Base-by-base conservation (phyloP, 2,113 vertebrate genomes). In the Zeus faber region DNA sequence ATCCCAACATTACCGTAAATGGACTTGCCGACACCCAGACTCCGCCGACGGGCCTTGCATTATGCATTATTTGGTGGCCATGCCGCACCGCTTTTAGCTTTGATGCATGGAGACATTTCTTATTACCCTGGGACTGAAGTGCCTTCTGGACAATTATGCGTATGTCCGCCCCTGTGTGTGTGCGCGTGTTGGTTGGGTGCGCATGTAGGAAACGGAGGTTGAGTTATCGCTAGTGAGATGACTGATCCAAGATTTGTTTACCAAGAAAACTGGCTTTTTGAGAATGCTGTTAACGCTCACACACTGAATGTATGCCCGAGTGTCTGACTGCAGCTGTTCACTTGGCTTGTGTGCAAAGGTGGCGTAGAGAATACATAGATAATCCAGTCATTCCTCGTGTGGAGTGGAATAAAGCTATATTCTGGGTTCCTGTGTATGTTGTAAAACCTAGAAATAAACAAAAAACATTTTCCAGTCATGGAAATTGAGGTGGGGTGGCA, bases 1-100 rank as follows among this genome's bases (percentile, higher is more conserved):
- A 67, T 69, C 67, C 64, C 16, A 21, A 56, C 56, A 70, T 72
- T 72, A 67, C 16, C 47, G 55, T 80, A 78, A 78, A n/a, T 78
- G 74, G 64, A 71, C 56, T 72, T 64, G 64, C 72, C 67, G 74
- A 80, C 61, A 62, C 25, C 43, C 54, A 20, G 58, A 45, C 66
- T 64, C 37, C 57, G 68, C 69, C 55, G 31, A 49, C 37, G 61
- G 64, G 66, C 41, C 59, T 56, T 74, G 62, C 70, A 80, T 83
- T 80, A 80, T 78, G 62, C 46, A 78, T 76, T 56, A 76, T 78
- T 68, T 65, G 56, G 47, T 57, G 49, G 64, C 70, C 8, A 8
- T 66, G 71, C 80, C 74, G 67, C 58, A 56, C 70, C 21, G 66
- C 74, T 65, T 72, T 74, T 59, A 72, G 74, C 70, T 67, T 59